Evolutionary conservation across 2,113 vertebrate species (phyloP).

Genomic region (Nibea coibor): DNA sequence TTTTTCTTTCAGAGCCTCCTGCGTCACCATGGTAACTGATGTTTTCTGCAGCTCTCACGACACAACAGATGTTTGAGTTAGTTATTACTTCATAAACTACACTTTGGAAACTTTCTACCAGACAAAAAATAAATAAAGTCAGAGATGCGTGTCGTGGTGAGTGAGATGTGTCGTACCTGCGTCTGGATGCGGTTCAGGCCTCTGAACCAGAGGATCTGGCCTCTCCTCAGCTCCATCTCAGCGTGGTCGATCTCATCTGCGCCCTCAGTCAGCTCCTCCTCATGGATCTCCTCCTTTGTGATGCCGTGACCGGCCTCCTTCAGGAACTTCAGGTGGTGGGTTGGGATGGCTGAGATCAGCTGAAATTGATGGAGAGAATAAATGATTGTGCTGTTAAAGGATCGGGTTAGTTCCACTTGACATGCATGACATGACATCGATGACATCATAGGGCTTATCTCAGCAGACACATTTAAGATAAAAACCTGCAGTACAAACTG

Average conservation of each 20-base stretch:
- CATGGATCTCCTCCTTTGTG: slow-evolving; percentile 91
- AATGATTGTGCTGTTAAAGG: neutral
- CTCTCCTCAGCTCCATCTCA: slow-evolving; percentile 95
- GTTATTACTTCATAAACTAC: neutral
- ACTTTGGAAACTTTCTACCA: neutral
- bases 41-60: slow-evolving; percentile 6
- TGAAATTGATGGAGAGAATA: slow-evolving; percentile 20
- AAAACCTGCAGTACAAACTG: neutral
- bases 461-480: neutral
- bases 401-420: neutral
- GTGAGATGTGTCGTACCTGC: slow-evolving; percentile 86
- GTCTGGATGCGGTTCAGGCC: slow-evolving; percentile 99
- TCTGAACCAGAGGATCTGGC: slow-evolving; percentile 99
- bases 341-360: slow-evolving; percentile 92
- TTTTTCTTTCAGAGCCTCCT: neutral
- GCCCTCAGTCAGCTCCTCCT: slow-evolving; percentile 89
- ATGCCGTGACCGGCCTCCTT: slow-evolving; percentile 95
- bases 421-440: too few relatives aligned
- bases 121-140: neutral
- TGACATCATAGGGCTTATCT: neutral
- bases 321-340: slow-evolving; percentile 94
- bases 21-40: slow-evolving; percentile 2
- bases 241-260: slow-evolving; percentile 95
- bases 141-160: too few relatives aligned
- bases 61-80: neutral